A percentile compares a stretch with the other conserved stretches of the same genome.
Evolutionary conservation across 2,888 invertebrate species (phyloP).

Genomic region (Pammene fasciana): DNA sequence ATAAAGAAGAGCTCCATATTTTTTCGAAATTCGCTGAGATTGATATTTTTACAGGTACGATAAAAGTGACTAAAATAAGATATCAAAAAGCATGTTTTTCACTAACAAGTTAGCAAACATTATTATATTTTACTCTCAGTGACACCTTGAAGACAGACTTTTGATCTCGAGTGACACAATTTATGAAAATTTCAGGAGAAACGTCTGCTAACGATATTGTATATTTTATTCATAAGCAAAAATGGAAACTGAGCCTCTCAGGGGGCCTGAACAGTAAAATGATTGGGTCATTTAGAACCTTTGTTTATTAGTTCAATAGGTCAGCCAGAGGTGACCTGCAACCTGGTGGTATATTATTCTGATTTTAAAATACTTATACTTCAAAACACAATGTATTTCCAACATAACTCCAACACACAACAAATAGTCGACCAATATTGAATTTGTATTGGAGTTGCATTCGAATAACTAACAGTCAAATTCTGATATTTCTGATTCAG

Average conservation of each 20-base stretch:
- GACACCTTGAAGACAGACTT: conserved; percentile 11
- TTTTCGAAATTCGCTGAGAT: too few relatives aligned
- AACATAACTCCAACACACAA: too few relatives aligned
- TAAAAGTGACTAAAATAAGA: neutral
- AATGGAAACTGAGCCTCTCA: conserved; percentile 11
- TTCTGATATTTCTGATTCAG: too few relatives aligned
- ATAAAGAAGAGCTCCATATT: too few relatives aligned
- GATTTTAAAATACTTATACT: too few relatives aligned
- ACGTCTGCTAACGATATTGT: conserved; percentile 11
- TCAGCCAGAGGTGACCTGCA: neutral
- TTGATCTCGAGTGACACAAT: conserved; percentile 13
- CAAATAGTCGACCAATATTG: too few relatives aligned
- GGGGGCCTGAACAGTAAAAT: neutral
- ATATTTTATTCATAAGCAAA: conserved; percentile 19
- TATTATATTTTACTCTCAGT: conserved; percentile 1
- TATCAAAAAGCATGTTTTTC: neutral
- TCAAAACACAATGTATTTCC: too few relatives aligned
- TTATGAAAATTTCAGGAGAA: conserved; percentile 2
- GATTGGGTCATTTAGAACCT: neutral
- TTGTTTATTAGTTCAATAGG: neutral
- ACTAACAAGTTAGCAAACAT: conserved; percentile 5
- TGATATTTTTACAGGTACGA: neutral
- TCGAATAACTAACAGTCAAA: too few relatives aligned
- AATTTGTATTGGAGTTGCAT: too few relatives aligned
- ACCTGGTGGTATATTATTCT: neutral